A percentile compares a stretch with the other conserved stretches of the same genome.
phyloP scores from a whole-genome alignment of 2,888 invertebrate species.

The Drosophila mayaguana region DNA sequence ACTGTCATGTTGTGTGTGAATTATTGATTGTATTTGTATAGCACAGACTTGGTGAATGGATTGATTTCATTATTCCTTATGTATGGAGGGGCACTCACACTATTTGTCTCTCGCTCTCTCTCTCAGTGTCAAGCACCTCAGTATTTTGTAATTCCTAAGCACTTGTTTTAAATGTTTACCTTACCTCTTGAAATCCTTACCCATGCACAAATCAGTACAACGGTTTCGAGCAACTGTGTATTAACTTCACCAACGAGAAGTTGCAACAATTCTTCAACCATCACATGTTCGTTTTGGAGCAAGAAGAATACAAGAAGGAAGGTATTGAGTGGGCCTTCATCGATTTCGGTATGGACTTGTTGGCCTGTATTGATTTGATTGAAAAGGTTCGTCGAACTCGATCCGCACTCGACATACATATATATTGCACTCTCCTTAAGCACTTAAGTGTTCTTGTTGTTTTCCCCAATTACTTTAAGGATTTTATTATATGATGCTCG shows the following conservation, averaged over 20 bases:
- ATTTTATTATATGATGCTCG: neutral
- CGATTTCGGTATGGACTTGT: constrained; percentile 99
- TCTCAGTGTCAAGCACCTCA: constrained; percentile 9
- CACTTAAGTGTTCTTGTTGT: constrained; percentile 46
- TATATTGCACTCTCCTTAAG: constrained; percentile 37
- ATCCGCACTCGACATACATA: constrained; percentile 17
- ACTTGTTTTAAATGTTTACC: constrained; percentile 60
- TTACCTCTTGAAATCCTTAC: constrained; percentile 11
- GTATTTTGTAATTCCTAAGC: constrained; percentile 24
- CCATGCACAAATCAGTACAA: constrained; percentile 89
- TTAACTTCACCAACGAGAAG: constrained; percentile 99
- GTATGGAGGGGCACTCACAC: constrained; percentile 15
- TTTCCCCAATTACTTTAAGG: constrained; percentile 6
- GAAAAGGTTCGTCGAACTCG: constrained; percentile 91
- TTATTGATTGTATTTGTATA: constrained; percentile 18
- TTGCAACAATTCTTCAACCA: constrained; percentile 99
- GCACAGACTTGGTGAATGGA: constrained; percentile 22
- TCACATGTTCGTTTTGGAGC: constrained; percentile 99
- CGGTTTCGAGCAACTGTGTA: constrained; percentile 99
- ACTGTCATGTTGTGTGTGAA: constrained; percentile 20
- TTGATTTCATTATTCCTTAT: constrained; percentile 15
- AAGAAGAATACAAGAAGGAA: constrained; percentile 99
- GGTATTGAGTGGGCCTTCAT: constrained; percentile 99
- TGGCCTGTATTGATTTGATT: constrained; percentile 99
- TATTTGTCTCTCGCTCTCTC: no score